These are phyloP conservation scores for Gobius niger DNA, from an alignment of 2,113 vertebrate species.

Conservation along the genomic window DNA sequence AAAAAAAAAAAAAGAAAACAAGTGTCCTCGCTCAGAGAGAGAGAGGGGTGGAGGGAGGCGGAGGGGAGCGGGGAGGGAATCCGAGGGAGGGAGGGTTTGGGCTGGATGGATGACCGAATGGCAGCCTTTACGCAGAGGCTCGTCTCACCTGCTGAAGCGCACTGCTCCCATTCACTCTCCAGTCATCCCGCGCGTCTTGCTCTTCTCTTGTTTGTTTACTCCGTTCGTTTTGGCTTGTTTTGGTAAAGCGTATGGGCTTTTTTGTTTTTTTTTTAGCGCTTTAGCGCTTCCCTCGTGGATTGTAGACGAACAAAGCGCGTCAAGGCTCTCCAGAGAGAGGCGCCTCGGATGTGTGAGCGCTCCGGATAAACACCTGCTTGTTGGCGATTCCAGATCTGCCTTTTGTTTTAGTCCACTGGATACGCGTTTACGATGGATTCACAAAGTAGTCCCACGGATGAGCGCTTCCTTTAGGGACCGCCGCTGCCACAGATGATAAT, in stretches of 20 bases:
- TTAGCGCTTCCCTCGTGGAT: slow-evolving; percentile 36
- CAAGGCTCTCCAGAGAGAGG: slow-evolving; percentile 60
- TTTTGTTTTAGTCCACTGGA: slow-evolving; percentile 28
- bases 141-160: slow-evolving; percentile 80
- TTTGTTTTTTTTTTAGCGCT: slow-evolving; percentile 22
- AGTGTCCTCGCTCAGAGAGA: slow-evolving; percentile 44
- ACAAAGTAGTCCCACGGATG: slow-evolving; percentile 45
- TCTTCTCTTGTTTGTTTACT: slow-evolving; percentile 24
- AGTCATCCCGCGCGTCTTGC: slow-evolving; percentile 2
- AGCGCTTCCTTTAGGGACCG: slow-evolving; percentile 58
- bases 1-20: slow-evolving; percentile 44
- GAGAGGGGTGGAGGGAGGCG: background rate
- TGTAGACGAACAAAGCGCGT: slow-evolving; percentile 64
- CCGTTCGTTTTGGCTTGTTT: slow-evolving; percentile 1
- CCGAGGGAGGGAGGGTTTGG: slow-evolving; percentile 47
- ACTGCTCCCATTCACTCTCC: slow-evolving; percentile 54
- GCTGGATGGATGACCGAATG: slow-evolving; percentile 77
- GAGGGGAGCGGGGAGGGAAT: slow-evolving; percentile 19
- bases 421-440: slow-evolving; percentile 57
- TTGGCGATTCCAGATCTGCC: slow-evolving; percentile 9
- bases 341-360: slow-evolving; percentile 59
- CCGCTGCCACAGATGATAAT: slow-evolving; percentile 44
- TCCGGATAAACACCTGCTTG: slow-evolving; percentile 44
- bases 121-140: slow-evolving; percentile 72
- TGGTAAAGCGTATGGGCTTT: background rate